These are phyloP conservation scores for Haplochromis vanheusdeni DNA, from an alignment of 2,113 vertebrate genomes.

Conservation along the genomic window DNA sequence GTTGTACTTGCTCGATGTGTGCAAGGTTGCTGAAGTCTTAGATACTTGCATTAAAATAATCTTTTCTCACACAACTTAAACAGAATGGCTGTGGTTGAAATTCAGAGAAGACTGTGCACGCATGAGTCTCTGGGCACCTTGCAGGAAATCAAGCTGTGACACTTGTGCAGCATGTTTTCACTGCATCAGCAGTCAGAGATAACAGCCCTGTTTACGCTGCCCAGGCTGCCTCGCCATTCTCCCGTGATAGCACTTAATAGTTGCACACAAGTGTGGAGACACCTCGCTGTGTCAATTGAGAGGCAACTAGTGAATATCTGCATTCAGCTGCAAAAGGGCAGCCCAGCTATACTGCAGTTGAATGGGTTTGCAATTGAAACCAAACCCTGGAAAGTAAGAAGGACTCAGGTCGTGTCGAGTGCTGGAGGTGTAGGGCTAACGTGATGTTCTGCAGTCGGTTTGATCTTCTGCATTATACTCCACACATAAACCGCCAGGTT, in stretches of 20 bases:
- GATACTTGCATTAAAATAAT: neutral
- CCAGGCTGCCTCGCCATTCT: slow-evolving; percentile 14
- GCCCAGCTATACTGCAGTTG: neutral
- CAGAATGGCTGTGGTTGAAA: neutral
- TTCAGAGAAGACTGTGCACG: neutral
- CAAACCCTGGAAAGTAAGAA: neutral
- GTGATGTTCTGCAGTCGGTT: neutral
- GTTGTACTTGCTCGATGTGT: neutral
- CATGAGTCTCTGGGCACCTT: neutral
- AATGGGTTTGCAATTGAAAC: neutral
- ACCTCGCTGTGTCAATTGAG: neutral
- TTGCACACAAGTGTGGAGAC: neutral
- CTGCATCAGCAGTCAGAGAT: slow-evolving; percentile 8
- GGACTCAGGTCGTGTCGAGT: neutral
- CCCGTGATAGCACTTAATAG: slow-evolving; percentile 41
- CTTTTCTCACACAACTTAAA: neutral
- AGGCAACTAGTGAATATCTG: neutral
- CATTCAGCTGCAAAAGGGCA: neutral
- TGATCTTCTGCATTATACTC: neutral
- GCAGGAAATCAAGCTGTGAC: neutral
- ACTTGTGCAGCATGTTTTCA: neutral
- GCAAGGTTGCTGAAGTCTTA: neutral
- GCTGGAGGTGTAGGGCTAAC: neutral
- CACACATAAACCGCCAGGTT: neutral
- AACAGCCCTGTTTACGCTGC: slow-evolving; percentile 41